phyloP scores from a whole-genome alignment of 2,888 invertebrate genomes.

The Nomada flava region DNA sequence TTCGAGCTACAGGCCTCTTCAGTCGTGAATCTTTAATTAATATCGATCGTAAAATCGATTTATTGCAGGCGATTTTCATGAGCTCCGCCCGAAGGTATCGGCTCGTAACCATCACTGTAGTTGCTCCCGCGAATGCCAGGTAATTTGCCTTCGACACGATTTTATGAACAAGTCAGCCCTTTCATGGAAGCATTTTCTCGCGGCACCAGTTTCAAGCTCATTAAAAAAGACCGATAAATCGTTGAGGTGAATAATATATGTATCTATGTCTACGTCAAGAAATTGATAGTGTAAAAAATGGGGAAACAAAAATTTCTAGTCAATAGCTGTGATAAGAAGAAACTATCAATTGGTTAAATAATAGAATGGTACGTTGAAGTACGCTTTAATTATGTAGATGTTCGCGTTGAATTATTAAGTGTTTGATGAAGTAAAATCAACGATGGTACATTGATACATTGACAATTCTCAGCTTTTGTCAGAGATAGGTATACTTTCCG shows the following conservation, averaged over 20 bases:
- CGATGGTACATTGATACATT: too few relatives aligned
- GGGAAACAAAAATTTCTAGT: too few relatives aligned
- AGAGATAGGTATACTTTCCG: neutral
- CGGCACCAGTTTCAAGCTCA: neutral
- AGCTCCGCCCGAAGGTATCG: neutral
- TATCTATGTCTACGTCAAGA: too few relatives aligned
- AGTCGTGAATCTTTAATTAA: slow-evolving; percentile 30
- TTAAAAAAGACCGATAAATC: neutral
- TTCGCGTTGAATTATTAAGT: too few relatives aligned
- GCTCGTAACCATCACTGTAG: neutral
- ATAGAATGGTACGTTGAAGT: neutral
- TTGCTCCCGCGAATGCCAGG: neutral
- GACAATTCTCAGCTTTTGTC: neutral
- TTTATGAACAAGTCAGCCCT: neutral
- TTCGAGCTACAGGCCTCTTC: too few relatives aligned
- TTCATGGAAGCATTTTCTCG: neutral
- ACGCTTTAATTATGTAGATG: neutral
- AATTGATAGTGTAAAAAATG: too few relatives aligned
- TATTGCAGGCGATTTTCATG: neutral
- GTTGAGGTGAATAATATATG: too few relatives aligned
- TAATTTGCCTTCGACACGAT: neutral
- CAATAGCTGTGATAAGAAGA: too few relatives aligned
- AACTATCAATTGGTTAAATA: neutral
- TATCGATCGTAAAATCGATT: neutral
- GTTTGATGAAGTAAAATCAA: too few relatives aligned